A percentile compares a stretch with the other conserved stretches of the same genome.
Conservation (phyloP, 2,113 vertebrate species). For the Siniperca chuatsi region DNA sequence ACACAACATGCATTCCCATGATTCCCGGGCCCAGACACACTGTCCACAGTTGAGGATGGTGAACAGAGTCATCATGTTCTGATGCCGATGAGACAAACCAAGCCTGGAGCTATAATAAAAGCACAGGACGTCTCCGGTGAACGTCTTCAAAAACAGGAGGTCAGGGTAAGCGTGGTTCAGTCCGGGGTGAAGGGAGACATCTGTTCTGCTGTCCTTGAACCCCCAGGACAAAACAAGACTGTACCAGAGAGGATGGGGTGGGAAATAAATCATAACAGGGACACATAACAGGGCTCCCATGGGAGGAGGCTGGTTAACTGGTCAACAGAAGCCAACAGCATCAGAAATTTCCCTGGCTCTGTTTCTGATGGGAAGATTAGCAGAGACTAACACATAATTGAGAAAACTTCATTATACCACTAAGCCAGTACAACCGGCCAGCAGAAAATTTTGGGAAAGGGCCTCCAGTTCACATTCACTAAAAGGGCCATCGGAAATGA, state of each 20-base stretch:
- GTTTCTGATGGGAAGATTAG: constrained; percentile 52
- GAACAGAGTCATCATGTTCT: constrained; percentile 26
- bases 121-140: constrained; percentile 27
- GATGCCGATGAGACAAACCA: constrained; percentile 38
- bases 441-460: constrained; percentile 43
- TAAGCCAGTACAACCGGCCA: constrained; percentile 34
- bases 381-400: constrained; percentile 22
- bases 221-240: constrained; percentile 26
- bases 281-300: constrained; percentile 21
- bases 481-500: constrained; percentile 56
- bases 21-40: constrained; percentile 40
- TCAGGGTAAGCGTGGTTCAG: constrained; percentile 41
- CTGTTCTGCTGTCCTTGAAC: constrained; percentile 37
- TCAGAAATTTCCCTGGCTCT: constrained; percentile 7
- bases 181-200: constrained; percentile 51
- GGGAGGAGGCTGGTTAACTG: constrained; percentile 17
- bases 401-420: constrained; percentile 47
- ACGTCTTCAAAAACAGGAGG: constrained; percentile 61
- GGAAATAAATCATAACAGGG: neutral
- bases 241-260: neutral
- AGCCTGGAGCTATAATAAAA: constrained; percentile 63
- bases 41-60: neutral
- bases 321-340: constrained; percentile 27
- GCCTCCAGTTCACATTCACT: constrained; percentile 13
- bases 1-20: constrained; percentile 56